Evolutionary conservation across 2,888 invertebrate genomes (phyloP).

Genomic region (Suillia variegata): DNA sequence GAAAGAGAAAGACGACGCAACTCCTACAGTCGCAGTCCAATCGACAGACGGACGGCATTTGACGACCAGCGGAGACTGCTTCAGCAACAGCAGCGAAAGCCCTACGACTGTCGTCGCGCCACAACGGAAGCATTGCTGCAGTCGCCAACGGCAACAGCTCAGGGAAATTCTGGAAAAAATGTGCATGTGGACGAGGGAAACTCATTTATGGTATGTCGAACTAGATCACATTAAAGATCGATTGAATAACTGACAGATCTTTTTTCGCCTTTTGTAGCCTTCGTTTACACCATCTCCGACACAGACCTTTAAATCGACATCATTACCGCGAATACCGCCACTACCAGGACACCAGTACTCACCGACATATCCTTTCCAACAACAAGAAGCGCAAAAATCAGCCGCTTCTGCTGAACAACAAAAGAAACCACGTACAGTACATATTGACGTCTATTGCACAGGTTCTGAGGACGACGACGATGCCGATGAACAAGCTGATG

Average conservation of each 20-base stretch:
- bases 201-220: constrained; percentile 51
- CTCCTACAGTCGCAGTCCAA: constrained; percentile 38
- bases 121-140: constrained; percentile 48
- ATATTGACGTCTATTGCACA: constrained; percentile 77
- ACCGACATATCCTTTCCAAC: constrained; percentile 1
- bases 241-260: neutral
- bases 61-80: constrained; percentile 15
- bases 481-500: constrained; percentile 54
- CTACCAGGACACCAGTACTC: constrained; percentile 33
- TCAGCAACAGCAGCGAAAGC: constrained; percentile 40
- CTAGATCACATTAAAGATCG: no score
- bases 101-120: constrained; percentile 50
- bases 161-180: constrained; percentile 33
- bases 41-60: constrained; percentile 30
- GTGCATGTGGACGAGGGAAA: constrained; percentile 56
- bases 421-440: constrained; percentile 68
- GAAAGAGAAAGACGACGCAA: constrained; percentile 32
- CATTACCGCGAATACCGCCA: constrained; percentile 51
- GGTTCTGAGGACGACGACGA: constrained; percentile 65
- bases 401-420: constrained; percentile 36
- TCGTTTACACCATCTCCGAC: constrained; percentile 38
- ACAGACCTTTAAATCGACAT: constrained; percentile 53
- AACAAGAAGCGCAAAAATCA: constrained; percentile 20
- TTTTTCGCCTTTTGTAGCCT: constrained; percentile 26
- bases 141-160: no score